Conservation (phyloP, 1,140 invertebrate species). For the Spodoptera frugiperda region DNA sequence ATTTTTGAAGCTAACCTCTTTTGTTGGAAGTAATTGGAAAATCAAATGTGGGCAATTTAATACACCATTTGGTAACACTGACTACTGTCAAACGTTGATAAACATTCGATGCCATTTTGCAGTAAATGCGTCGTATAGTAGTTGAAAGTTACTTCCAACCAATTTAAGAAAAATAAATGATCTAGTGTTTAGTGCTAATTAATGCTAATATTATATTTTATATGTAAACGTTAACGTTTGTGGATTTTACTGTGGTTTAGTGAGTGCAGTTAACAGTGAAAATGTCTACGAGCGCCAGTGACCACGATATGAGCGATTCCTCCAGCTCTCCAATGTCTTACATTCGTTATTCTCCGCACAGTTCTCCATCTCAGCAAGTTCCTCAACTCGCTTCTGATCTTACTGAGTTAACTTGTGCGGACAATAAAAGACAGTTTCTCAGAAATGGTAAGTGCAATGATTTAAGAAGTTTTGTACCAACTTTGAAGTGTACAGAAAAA, state of each 20-base stretch:
- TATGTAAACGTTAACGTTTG: slow-evolving; percentile 1
- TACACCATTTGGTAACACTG: background rate
- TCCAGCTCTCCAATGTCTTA: slow-evolving; percentile 66
- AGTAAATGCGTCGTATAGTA: slow-evolving; percentile 1
- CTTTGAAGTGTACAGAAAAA: background rate
- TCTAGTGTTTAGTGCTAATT: background rate
- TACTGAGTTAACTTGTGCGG: slow-evolving; percentile 64
- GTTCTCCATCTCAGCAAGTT: slow-evolving; percentile 74
- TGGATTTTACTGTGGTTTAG: background rate
- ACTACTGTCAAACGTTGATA: slow-evolving; percentile 12
- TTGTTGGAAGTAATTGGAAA: background rate
- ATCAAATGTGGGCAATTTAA: background rate
- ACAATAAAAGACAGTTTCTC: slow-evolving; percentile 44
- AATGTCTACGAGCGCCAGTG: slow-evolving; percentile 66
- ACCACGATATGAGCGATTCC: slow-evolving; percentile 69
- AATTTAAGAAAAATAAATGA: background rate
- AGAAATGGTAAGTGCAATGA: slow-evolving; percentile 21
- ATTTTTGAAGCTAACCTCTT: too few relatives aligned
- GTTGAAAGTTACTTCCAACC: background rate
- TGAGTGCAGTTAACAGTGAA: background rate
- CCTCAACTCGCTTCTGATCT: slow-evolving; percentile 69
- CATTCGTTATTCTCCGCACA: slow-evolving; percentile 66
- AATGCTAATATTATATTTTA: background rate
- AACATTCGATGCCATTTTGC: slow-evolving; percentile 4
- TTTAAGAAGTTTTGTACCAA: background rate